Evolutionary conservation across 2,888 invertebrate genomes (phyloP).

Genomic region (Pocota personata): DNA sequence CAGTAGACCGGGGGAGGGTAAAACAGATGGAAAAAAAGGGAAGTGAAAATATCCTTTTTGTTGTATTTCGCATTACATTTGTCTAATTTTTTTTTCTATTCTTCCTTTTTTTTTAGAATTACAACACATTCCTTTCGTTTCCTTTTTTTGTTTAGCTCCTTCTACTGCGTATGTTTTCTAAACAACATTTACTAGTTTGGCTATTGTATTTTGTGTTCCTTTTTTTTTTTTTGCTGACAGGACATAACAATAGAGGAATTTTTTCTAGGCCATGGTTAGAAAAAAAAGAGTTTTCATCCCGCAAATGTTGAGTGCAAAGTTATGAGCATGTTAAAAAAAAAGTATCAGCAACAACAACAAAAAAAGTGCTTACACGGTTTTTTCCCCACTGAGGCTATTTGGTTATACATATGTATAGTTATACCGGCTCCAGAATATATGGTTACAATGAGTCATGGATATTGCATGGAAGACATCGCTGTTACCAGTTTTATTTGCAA

Average conservation of each 20-base stretch:
- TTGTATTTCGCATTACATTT: slow-evolving; percentile 42
- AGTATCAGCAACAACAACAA: slow-evolving; percentile 24
- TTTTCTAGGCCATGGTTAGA: slow-evolving; percentile 70
- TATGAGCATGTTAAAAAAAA: slow-evolving; percentile 47
- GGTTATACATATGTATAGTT: neutral
- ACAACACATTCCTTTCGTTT: slow-evolving; percentile 52
- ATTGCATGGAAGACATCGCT: neutral
- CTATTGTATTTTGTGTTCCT: slow-evolving; percentile 27
- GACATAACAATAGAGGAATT: slow-evolving; percentile 54
- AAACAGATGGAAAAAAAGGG: slow-evolving; percentile 3
- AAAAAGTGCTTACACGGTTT: slow-evolving; percentile 3
- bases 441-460: slow-evolving; percentile 13
- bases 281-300: slow-evolving; percentile 18
- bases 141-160: slow-evolving; percentile 13
- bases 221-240: slow-evolving; percentile 48
- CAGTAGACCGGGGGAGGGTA: neutral
- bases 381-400: slow-evolving; percentile 18
- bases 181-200: slow-evolving; percentile 13
- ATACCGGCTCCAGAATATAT: too few species aligned
- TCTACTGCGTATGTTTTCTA: slow-evolving; percentile 6
- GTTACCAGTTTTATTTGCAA: neutral
- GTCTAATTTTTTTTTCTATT: slow-evolving; percentile 2
- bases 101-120: slow-evolving; percentile 7
- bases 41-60: slow-evolving; percentile 47
- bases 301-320: slow-evolving; percentile 46